Base-by-base conservation (phyloP, 2,113 vertebrate genomes). In the Rattus rattus region DNA sequence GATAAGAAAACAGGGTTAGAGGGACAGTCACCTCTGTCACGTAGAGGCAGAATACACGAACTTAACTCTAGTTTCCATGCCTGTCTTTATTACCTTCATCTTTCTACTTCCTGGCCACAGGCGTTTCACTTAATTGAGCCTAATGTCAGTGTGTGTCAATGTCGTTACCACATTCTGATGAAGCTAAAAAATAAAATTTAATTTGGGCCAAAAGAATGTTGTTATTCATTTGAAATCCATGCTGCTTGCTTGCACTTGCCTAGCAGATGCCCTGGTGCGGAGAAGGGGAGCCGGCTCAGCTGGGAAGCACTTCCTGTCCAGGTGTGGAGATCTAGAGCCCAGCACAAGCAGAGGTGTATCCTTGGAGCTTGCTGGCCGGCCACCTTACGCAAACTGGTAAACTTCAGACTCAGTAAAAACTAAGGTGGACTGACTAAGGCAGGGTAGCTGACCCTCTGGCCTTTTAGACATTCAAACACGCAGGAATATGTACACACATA, bases 101-200 rank as follows among this genome's bases (percentile, higher is more conserved):
- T 47, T 75, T 72, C 39, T 19, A 20, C 76, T 72, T 22, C 75
- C 56, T 84, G 14, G 39, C n/a, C 19, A 0, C 30, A 75, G 88
- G 73, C 39, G 24, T 83, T 73, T 88, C 65, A 43, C 70, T 20
- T 36, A 33, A 61, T 33, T 63, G 30, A 69, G 36, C 22, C 73
- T 26, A 20, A 0, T 56, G 24, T 80, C 79, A 59, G 30, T 67
- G 67, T 76, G 49, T 65, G 72, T 76, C 86, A 83, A 2, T 61
- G 69, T 52, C 79, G 59, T 91, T 59, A 92, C 14, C 47, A 90
- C 14, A 12, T 83, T 28, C 33, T 0, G 0, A 3, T 65, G 84
- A 91, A 49, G 20, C 52, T 84, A 67, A 54, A 73, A 94, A 95
- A 93, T 97, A 93, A 97, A 97, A 97, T 84, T 77, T 72, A 30